These are phyloP conservation scores for Portevinia maculata DNA, from an alignment of 2,888 invertebrate species.

Conservation along the genomic window DNA sequence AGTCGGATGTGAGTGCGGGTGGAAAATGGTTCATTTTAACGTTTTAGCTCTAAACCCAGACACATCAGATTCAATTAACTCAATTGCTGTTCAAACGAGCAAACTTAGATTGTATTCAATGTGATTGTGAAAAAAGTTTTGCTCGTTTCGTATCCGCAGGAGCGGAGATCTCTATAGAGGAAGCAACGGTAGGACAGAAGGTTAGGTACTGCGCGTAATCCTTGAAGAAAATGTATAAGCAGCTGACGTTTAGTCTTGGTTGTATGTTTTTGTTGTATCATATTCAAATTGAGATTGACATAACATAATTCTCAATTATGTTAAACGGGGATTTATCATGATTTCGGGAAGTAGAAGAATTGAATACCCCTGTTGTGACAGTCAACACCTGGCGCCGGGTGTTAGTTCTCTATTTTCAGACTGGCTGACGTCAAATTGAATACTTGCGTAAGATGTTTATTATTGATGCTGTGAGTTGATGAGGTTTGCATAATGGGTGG, in stretches of 20 bases:
- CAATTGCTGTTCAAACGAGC: slow-evolving; percentile 64
- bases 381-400: slow-evolving; percentile 31
- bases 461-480: no score
- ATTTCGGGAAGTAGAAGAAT: not conserved
- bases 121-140: slow-evolving; percentile 47
- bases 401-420: no score
- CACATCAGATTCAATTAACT: slow-evolving; percentile 56
- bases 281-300: slow-evolving; percentile 36
- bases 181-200: not conserved
- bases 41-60: slow-evolving; percentile 14
- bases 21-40: slow-evolving; percentile 27
- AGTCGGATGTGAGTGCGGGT: not conserved
- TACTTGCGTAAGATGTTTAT: no score
- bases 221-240: slow-evolving; percentile 9
- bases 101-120: slow-evolving; percentile 62
- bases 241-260: slow-evolving; percentile 23
- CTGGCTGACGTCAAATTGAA: no score
- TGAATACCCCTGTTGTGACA: slow-evolving; percentile 15
- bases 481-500: no score
- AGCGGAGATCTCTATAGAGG: not conserved
- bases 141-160: not conserved
- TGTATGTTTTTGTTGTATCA: slow-evolving; percentile 21
- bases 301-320: slow-evolving; percentile 38
- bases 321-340: slow-evolving; percentile 25
- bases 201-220: slow-evolving; percentile 2